Percentiles rank a stretch among this genome's conserved stretches.
phyloP scores from a whole-genome alignment of 2,888 invertebrate species.

The Limnephilus marmoratus region DNA sequence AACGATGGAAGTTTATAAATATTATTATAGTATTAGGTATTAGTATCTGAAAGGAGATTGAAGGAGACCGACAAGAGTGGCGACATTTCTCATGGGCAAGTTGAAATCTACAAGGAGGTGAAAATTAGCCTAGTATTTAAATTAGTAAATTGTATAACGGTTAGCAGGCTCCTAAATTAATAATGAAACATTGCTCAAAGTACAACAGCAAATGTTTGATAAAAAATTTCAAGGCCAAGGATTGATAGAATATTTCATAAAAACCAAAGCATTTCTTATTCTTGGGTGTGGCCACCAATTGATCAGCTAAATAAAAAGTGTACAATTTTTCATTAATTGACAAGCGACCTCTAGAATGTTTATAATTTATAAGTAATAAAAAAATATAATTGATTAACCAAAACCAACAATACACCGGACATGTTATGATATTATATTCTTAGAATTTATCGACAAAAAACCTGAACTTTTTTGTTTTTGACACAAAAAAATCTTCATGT shows the following conservation, averaged over 20 bases:
- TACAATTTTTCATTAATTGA: not conserved
- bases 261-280: not conserved
- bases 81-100: not conserved
- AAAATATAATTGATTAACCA: not conserved
- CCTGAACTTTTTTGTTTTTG: not conserved
- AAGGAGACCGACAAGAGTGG: not conserved
- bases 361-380: not conserved
- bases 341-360: not conserved
- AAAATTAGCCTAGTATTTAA: not conserved
- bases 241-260: not conserved
- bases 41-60: not conserved
- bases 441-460: not conserved
- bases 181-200: not conserved
- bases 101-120: not conserved
- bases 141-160: not conserved
- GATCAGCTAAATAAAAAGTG: not conserved
- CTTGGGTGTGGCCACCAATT: not conserved
- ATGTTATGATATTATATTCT: not conserved
- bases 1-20: too few relatives aligned
- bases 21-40: too few relatives aligned
- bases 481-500: not conserved
- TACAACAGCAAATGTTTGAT: not conserved
- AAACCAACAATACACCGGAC: not conserved
- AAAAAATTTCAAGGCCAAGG: not conserved
- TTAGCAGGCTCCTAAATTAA: not conserved